Evolutionary conservation across 35 echinoderm and acorn worm species (phyloP).

Genomic region (Chiridota heheva): DNA sequence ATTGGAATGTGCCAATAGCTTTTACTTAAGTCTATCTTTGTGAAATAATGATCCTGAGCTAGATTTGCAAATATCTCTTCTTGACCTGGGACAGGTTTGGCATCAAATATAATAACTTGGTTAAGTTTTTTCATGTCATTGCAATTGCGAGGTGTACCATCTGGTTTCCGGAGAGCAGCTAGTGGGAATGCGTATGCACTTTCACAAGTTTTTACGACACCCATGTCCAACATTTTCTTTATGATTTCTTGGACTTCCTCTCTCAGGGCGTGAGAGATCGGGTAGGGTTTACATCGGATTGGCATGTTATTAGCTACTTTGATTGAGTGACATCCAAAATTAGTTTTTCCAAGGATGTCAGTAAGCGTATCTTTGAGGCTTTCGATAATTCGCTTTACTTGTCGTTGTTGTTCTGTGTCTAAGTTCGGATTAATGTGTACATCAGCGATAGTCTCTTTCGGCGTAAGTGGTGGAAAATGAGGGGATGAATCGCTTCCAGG

Average conservation of each 20-base stretch:
- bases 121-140: conserved; percentile 21
- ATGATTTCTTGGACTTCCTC: conserved; percentile 49
- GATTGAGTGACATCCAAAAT: conserved; percentile 37
- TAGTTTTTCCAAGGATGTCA: conserved; percentile 39
- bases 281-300: conserved; percentile 49
- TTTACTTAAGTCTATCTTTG: conserved; percentile 60
- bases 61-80: conserved; percentile 59
- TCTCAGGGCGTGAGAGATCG: conserved; percentile 35
- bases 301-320: conserved; percentile 28
- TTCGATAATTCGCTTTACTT: conserved; percentile 24
- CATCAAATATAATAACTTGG: conserved; percentile 38
- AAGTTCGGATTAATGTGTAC: conserved; percentile 30
- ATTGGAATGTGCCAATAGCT: conserved; percentile 71
- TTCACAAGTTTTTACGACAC: conserved; percentile 9
- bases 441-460: conserved; percentile 16
- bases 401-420: neutral
- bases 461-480: conserved; percentile 12
- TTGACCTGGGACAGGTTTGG: conserved; percentile 59
- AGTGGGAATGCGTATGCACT: conserved; percentile 31
- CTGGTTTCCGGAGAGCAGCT: neutral
- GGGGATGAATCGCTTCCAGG: neutral
- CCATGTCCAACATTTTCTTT: conserved; percentile 48
- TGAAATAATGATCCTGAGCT: conserved; percentile 42
- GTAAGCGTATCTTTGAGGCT: conserved; percentile 40
- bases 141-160: neutral